A percentile compares a stretch with the other conserved stretches of the same genome.
phyloP scores from a whole-genome alignment of 2,888 invertebrate genomes.

The Mythimna vitellina region DNA sequence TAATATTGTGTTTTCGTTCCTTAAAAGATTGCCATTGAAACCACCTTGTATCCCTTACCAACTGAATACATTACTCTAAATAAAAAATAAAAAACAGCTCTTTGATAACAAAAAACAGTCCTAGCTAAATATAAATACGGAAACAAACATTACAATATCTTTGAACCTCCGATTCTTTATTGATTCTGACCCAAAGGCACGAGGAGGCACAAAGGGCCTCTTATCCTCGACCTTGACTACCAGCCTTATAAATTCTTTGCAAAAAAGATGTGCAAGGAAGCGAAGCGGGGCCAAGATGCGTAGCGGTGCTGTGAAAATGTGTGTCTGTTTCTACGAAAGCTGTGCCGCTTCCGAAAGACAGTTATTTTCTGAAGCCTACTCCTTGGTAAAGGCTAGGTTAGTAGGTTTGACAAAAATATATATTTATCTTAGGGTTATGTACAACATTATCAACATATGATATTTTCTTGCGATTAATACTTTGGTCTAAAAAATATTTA shows the following conservation, averaged over 20 bases:
- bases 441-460: no score
- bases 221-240: constrained; percentile 27
- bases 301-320: neutral
- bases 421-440: no score
- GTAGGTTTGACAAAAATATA: no score
- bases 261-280: neutral
- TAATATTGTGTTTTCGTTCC: no score
- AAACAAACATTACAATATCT: constrained; percentile 14
- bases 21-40: neutral
- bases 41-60: neutral
- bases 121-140: constrained; percentile 13
- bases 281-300: neutral
- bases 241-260: constrained; percentile 7
- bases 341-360: no score
- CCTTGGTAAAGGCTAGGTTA: no score
- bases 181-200: constrained; percentile 14
- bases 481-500: no score
- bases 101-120: neutral
- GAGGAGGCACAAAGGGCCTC: constrained; percentile 27
- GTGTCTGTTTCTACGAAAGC: no score
- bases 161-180: constrained; percentile 1
- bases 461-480: no score
- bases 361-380: no score
- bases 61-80: neutral
- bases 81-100: neutral